These are phyloP conservation scores for Xanthorhoe designata DNA, from an alignment of 2,888 invertebrate genomes.

Conservation along the genomic window DNA sequence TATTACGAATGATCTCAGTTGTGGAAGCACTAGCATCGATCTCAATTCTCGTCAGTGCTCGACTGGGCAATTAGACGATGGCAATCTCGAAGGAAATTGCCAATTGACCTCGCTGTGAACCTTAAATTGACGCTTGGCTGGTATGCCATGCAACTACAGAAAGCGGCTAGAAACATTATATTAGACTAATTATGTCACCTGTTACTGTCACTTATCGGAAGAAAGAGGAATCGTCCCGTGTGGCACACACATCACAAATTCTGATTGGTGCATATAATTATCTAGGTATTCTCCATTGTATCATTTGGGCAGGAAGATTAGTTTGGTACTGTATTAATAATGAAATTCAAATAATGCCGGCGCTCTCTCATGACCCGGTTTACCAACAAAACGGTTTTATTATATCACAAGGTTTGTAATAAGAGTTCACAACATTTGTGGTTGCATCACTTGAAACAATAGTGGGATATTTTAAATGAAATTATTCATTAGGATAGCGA, in stretches of 20 bases:
- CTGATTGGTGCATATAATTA: background rate
- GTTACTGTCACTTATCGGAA: slow-evolving; percentile 6
- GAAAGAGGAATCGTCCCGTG: background rate
- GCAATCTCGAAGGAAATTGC: slow-evolving; percentile 81
- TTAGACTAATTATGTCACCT: slow-evolving; percentile 20
- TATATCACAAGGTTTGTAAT: slow-evolving; percentile 47
- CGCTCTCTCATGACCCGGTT: slow-evolving; percentile 48
- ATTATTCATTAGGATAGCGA: slow-evolving; percentile 22
- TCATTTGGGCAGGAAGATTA: slow-evolving; percentile 7
- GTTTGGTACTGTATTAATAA: slow-evolving; percentile 24
- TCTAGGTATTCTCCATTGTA: slow-evolving; percentile 3
- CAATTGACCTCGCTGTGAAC: slow-evolving; percentile 82
- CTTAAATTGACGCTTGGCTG: slow-evolving; percentile 64
- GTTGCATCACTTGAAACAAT: slow-evolving; percentile 48
- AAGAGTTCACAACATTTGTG: slow-evolving; percentile 43
- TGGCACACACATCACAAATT: background rate
- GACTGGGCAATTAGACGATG: slow-evolving; percentile 73
- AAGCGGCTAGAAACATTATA: slow-evolving; percentile 19
- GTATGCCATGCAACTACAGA: slow-evolving; percentile 40
- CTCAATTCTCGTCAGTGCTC: slow-evolving; percentile 56
- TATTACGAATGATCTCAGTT: slow-evolving; percentile 53
- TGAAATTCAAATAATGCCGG: slow-evolving; percentile 38
- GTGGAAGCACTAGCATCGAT: slow-evolving; percentile 44
- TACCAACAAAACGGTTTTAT: slow-evolving; percentile 41
- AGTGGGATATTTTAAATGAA: slow-evolving; percentile 23